Base-by-base conservation (phyloP, 1,140 invertebrate species). In the Drosophila yakuba region DNA sequence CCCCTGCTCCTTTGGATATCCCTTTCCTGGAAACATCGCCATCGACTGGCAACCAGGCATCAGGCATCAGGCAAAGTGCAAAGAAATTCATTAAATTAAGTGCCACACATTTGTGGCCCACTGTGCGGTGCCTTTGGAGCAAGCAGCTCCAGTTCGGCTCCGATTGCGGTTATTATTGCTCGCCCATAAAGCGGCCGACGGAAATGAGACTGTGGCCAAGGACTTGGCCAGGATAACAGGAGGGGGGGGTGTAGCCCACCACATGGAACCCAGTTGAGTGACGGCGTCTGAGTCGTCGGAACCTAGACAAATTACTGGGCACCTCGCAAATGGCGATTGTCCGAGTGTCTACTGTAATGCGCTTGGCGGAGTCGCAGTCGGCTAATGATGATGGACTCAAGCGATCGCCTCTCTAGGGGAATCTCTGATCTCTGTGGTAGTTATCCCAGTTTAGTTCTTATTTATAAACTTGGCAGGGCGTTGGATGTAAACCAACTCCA, bases 61-160 rank as follows among this genome's bases (percentile, higher is more conserved):
- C 47, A 20, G 38, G 52, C 44, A 62, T 41, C 62, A 80, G 59
- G 81, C 72, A 76, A 88, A 88, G 84, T 88, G 84, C 84, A 88
- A 88, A 84, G 84, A 89, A 88, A 88, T 88, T 88, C 84, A 88
- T 88, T 88, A 88, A 88, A 84, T 88, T 88, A 88, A 88, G 80
- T 88, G 84, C 80, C 84, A 84, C 84, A 88, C 84, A 88, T 88
- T 88, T 89, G 84, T 79, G 71, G 83, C 67, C 80, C 84, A 84
- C 85, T 84, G 75, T 83, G 80, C 84, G 72, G 72, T 71, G 68
- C 67, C 72, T 75, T 66, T 73, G 57, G 48, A 55, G 62, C 25
- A 28, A n/a, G 28, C n/a, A 3, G 25, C n/a, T 17, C 17, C 17
- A 17, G 17, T 17, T 17, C 17, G 1, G 48, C 41, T 50, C 52